Conservation (phyloP, 2,113 vertebrate genomes). For the Hydropotes inermis region DNA sequence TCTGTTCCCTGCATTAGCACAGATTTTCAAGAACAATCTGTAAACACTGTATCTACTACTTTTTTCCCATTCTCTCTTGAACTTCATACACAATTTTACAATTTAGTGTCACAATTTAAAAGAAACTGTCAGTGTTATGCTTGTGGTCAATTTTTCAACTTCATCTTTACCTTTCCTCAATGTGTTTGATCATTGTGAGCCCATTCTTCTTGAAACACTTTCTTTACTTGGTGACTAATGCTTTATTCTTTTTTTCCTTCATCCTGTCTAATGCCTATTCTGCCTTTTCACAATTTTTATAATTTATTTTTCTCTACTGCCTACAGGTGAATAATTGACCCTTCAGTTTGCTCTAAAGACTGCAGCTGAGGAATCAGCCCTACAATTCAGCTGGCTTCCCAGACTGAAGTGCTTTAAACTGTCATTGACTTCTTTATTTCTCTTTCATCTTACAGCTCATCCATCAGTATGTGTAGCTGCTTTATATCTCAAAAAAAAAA, state of each 20-base stretch:
- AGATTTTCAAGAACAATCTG: not conserved
- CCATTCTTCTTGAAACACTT: not conserved
- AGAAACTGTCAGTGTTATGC: not conserved
- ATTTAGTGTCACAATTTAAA: not conserved
- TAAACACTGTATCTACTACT: not conserved
- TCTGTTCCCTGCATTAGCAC: not conserved
- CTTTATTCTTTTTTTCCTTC: not conserved
- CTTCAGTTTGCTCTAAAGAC: conserved; percentile 12
- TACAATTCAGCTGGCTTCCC: not conserved
- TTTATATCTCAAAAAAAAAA: not conserved
- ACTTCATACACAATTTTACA: not conserved
- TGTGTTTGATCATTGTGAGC: not conserved
- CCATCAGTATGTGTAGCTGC: not conserved
- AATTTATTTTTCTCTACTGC: not conserved
- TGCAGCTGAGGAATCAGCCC: not conserved
- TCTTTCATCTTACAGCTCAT: not conserved
- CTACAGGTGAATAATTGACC: not conserved
- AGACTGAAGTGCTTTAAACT: not conserved
- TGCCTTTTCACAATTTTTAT: not conserved
- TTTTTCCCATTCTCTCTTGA: not conserved
- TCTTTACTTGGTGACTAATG: not conserved
- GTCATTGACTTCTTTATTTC: not conserved
- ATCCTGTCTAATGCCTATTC: not conserved
- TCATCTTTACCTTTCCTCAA: not conserved
- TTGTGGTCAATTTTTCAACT: not conserved